Conservation (phyloP, 2,888 invertebrate genomes). For the Loripinus fragilis region DNA sequence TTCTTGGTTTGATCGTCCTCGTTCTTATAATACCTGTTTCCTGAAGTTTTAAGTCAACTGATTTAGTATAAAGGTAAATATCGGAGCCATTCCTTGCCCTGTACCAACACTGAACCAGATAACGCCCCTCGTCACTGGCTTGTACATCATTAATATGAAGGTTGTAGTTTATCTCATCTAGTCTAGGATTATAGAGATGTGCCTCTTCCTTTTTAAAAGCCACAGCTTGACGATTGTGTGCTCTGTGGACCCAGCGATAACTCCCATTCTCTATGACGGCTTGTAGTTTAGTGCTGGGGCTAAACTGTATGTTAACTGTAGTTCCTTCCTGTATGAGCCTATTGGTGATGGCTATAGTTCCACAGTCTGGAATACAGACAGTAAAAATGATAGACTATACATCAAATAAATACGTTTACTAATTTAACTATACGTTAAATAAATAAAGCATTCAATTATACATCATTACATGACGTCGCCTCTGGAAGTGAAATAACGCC, state of each 20-base stretch:
- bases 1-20: too few relatives aligned
- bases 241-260: neutral
- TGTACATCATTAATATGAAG: neutral
- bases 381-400: too few relatives aligned
- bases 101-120: conserved; percentile 2
- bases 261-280: neutral
- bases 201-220: neutral
- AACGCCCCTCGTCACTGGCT: neutral
- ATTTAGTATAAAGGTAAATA: neutral
- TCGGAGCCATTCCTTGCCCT: neutral
- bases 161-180: neutral
- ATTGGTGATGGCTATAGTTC: neutral
- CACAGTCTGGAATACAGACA: neutral
- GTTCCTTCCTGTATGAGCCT: neutral
- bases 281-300: neutral
- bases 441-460: too few relatives aligned
- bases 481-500: too few relatives aligned
- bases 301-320: neutral
- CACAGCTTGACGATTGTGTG: neutral
- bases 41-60: neutral
- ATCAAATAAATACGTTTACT: too few relatives aligned
- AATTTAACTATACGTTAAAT: too few relatives aligned
- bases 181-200: neutral
- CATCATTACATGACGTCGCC: too few relatives aligned
- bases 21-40: too few relatives aligned